Evolutionary conservation across 2,888 invertebrate species (phyloP).

Genomic region (Caenorhabditis panamensis): DNA sequence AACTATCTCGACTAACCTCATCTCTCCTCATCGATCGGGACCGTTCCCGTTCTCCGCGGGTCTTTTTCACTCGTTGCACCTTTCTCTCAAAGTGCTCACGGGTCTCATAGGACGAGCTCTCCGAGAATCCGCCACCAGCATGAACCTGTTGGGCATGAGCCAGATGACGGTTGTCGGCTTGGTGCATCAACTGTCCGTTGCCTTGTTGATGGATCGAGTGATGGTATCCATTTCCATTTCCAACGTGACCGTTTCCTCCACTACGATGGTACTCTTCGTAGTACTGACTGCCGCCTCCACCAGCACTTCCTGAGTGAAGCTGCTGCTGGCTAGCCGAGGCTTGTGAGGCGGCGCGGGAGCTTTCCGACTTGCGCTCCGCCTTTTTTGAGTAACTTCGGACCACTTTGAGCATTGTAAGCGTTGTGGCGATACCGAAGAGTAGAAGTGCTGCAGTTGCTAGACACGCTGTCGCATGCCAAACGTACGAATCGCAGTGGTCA

Average conservation of each 20-base stretch:
- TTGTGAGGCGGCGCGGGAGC: slow-evolving; percentile 63
- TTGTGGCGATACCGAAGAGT: slow-evolving; percentile 82
- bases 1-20: slow-evolving; percentile 52
- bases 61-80: slow-evolving; percentile 78
- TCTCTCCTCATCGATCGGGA: slow-evolving; percentile 68
- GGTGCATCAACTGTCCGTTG: slow-evolving; percentile 84
- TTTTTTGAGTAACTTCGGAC: slow-evolving; percentile 85
- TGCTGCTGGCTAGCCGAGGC: slow-evolving; percentile 17
- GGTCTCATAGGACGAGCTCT: slow-evolving; percentile 80
- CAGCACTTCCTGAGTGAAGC: slow-evolving; percentile 27
- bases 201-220: slow-evolving; percentile 40
- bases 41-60: slow-evolving; percentile 76
- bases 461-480: slow-evolving; percentile 71
- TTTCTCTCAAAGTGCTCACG: slow-evolving; percentile 81
- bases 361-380: slow-evolving; percentile 79
- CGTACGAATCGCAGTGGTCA: slow-evolving; percentile 68
- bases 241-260: slow-evolving; percentile 74
- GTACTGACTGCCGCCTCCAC: slow-evolving; percentile 38
- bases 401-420: slow-evolving; percentile 85
- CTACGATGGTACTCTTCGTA: slow-evolving; percentile 59
- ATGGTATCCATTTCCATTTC: slow-evolving; percentile 42
- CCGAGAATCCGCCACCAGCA: slow-evolving; percentile 74
- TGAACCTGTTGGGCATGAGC: slow-evolving; percentile 61
- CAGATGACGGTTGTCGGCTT: slow-evolving; percentile 67
- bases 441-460: slow-evolving; percentile 71